Percentiles rank a stretch among this genome's conserved stretches.
These are phyloP conservation scores for Tetrao urogallus DNA, from an alignment of 2,113 vertebrate species.

Conservation along the genomic window DNA sequence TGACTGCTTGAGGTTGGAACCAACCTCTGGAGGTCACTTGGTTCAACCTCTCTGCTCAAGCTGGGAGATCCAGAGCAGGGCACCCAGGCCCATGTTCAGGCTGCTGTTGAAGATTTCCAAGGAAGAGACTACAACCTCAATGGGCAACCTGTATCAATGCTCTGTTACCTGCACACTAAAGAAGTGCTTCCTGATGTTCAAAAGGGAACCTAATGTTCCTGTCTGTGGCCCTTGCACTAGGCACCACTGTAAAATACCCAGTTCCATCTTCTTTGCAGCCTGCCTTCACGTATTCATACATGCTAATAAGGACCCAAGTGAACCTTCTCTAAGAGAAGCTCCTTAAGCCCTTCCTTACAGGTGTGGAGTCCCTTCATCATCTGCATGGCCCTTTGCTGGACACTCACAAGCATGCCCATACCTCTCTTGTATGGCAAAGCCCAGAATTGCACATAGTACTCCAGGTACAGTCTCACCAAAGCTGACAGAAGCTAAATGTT, in stretches of 20 bases:
- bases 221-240: background rate
- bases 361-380: background rate
- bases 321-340: background rate
- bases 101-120: background rate
- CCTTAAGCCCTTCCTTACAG: background rate
- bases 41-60: background rate
- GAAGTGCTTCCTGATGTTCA: background rate
- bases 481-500: background rate
- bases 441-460: background rate
- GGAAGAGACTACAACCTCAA: background rate
- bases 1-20: background rate
- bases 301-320: background rate
- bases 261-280: background rate
- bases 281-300: background rate
- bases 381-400: background rate
- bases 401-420: background rate
- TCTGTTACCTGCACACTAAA: background rate
- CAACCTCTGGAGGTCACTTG: background rate
- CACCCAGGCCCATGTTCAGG: background rate
- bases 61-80: background rate
- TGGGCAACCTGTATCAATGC: background rate
- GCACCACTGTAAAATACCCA: background rate
- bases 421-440: background rate
- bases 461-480: background rate
- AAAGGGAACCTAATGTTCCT: background rate